These are phyloP conservation scores for Rhagonycha lutea DNA, from an alignment of 2,888 invertebrate genomes.

Conservation along the genomic window DNA sequence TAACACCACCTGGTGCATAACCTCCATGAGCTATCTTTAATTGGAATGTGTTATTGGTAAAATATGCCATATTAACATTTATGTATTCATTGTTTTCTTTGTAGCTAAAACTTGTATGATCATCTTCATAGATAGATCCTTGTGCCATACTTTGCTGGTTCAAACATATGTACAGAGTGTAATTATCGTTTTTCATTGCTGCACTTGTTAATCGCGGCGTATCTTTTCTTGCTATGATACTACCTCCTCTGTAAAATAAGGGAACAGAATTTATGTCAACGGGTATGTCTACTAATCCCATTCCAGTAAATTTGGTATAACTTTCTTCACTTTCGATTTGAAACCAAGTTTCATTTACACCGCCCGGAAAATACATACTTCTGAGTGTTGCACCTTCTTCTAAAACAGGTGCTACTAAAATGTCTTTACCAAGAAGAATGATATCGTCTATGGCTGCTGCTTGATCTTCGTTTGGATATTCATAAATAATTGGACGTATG, in stretches of 20 bases:
- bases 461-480: conserved; percentile 80
- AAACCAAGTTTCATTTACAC: conserved; percentile 37
- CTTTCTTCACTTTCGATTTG: conserved; percentile 15
- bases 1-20: conserved; percentile 63
- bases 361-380: conserved; percentile 84
- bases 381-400: conserved; percentile 73
- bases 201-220: conserved; percentile 78
- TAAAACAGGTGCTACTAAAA: conserved; percentile 86
- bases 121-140: conserved; percentile 86
- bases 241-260: conserved; percentile 87
- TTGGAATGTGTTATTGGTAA: conserved; percentile 58
- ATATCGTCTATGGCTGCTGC: conserved; percentile 81
- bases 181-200: conserved; percentile 84
- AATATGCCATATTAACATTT: conserved; percentile 62
- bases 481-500: conserved; percentile 83
- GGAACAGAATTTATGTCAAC: conserved; percentile 67
- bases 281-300: conserved; percentile 5
- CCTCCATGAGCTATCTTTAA: neutral
- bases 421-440: conserved; percentile 75
- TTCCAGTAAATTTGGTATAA: conserved; percentile 13
- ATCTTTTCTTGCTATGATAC: conserved; percentile 83
- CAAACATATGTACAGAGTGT: conserved; percentile 81
- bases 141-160: conserved; percentile 68
- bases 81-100: conserved; percentile 70
- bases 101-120: conserved; percentile 83